phyloP scores from a whole-genome alignment of 1,140 invertebrate species.

The Amyelois transitella region DNA sequence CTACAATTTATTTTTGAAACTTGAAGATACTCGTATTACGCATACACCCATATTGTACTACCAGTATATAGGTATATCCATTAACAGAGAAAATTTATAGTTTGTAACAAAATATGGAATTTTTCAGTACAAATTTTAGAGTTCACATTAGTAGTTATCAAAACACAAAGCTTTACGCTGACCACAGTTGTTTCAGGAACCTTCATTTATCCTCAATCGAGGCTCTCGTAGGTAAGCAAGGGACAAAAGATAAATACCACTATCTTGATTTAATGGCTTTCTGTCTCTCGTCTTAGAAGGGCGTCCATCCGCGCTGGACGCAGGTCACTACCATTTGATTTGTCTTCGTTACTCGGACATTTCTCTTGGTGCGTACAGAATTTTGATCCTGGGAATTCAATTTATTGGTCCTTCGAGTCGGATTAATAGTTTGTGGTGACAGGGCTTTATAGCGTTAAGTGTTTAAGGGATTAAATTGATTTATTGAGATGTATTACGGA shows the following conservation, averaged over 20 bases:
- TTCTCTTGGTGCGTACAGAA: conserved; percentile 46
- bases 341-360: conserved; percentile 70
- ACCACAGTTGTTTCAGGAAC: background rate
- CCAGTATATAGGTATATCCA: too few species aligned
- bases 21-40: too few species aligned
- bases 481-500: background rate
- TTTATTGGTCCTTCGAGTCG: conserved; percentile 21
- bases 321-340: conserved; percentile 61
- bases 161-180: too few species aligned
- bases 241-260: conserved; percentile 63
- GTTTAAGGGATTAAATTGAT: background rate
- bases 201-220: conserved; percentile 32
- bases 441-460: background rate
- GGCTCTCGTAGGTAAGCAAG: conserved; percentile 34
- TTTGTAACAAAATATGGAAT: too few species aligned
- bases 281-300: conserved; percentile 52
- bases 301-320: conserved; percentile 42
- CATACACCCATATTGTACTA: too few species aligned
- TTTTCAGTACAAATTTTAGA: too few species aligned
- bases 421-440: conserved; percentile 13
- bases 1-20: too few species aligned
- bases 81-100: too few species aligned
- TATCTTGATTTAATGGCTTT: conserved; percentile 66
- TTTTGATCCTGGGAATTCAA: conserved; percentile 49
- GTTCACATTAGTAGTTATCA: too few species aligned